phyloP scores from a whole-genome alignment of 2,888 invertebrate species.

The Onthophagus sagittarius region DNA sequence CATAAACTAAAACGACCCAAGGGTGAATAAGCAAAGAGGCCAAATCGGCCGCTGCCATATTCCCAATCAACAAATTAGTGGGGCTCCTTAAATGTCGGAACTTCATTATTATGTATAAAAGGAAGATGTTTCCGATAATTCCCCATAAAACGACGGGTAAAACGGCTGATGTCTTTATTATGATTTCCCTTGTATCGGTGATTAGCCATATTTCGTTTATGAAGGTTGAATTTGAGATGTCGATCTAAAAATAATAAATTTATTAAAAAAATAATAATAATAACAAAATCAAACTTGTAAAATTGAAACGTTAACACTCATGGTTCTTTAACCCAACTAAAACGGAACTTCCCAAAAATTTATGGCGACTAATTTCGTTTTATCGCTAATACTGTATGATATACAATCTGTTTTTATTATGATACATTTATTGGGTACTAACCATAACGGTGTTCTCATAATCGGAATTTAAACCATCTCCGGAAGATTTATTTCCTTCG shows the following conservation, averaged over 20 bases:
- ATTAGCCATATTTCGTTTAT: conserved; percentile 66
- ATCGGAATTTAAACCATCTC: too few species aligned
- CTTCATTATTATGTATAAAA: conserved; percentile 60
- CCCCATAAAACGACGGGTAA: conserved; percentile 61
- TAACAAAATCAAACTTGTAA: too few species aligned
- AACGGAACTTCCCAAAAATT: too few species aligned
- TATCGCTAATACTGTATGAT: too few species aligned
- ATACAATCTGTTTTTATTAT: too few species aligned
- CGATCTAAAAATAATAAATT: conserved; percentile 35
- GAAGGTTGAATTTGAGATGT: conserved; percentile 45
- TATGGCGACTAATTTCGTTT: too few species aligned
- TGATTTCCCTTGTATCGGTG: conserved; percentile 57
- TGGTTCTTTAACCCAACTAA: too few species aligned
- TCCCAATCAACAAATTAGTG: conserved; percentile 69
- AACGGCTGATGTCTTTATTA: conserved; percentile 58
- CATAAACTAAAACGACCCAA: conserved; percentile 67
- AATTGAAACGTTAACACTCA: too few species aligned
- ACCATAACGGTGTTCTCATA: too few species aligned
- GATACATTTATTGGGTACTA: too few species aligned
- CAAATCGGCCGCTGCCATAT: conserved; percentile 70
- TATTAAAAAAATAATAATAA: too few species aligned
- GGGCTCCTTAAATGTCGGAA: conserved; percentile 64
- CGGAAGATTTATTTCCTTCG: too few species aligned
- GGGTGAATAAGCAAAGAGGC: conserved; percentile 66
- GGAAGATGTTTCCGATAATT: conserved; percentile 62